phyloP scores from a whole-genome alignment of 2,113 vertebrate species.

The Ursus arctos region DNA sequence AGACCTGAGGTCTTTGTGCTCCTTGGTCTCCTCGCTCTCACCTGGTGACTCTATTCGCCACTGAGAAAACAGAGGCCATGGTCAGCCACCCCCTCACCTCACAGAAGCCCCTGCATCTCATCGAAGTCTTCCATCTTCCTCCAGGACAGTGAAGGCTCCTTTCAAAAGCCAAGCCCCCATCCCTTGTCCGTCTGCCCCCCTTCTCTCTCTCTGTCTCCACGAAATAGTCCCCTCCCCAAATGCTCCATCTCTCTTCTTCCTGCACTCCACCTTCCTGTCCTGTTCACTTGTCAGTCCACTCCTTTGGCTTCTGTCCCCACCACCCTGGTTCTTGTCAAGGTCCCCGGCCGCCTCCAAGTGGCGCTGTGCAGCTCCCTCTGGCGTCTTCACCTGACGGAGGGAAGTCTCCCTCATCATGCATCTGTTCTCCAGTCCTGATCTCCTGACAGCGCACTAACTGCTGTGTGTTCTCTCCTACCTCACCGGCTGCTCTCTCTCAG shows the following conservation, averaged over 20 bases:
- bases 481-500: neutral
- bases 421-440: neutral
- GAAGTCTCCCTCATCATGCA: neutral
- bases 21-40: neutral
- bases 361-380: neutral
- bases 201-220: neutral
- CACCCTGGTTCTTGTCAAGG: neutral
- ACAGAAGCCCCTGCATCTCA: neutral
- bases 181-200: no score
- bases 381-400: neutral
- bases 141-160: neutral
- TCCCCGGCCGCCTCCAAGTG: neutral
- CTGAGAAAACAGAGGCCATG: neutral
- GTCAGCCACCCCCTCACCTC: neutral
- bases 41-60: neutral
- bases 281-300: neutral
- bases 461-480: neutral
- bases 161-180: neutral
- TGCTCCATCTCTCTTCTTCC: neutral
- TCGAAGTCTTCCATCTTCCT: neutral
- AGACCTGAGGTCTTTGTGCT: neutral
- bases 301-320: neutral
- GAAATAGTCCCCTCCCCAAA: accelerated
- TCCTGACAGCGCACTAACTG: neutral
- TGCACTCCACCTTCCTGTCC: neutral